Evolutionary conservation across 1,140 invertebrate species (phyloP).

Genomic region (Anastatus disparis): DNA sequence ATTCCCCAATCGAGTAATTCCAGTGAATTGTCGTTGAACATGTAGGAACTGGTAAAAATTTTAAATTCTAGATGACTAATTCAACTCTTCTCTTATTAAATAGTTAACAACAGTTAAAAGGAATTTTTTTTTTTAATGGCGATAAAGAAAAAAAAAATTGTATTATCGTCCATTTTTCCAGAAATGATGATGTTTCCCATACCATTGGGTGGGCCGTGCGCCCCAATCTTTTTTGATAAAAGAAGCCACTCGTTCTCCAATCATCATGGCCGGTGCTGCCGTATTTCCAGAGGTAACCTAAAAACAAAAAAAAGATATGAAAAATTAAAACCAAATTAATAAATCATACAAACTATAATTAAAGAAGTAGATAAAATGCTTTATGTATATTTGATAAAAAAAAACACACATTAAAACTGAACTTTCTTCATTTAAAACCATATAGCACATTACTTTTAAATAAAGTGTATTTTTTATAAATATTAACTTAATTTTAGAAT

Average conservation of each 20-base stretch:
- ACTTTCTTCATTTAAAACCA: too few species aligned
- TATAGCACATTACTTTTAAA: too few species aligned
- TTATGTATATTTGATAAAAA: too few species aligned
- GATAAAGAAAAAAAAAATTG: neutral
- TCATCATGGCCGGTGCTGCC: conserved; percentile 70
- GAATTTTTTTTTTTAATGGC: conserved; percentile 14
- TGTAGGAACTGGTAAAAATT: conserved; percentile 50
- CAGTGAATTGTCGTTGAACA: conserved; percentile 52
- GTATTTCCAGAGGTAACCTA: conserved; percentile 66
- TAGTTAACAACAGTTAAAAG: neutral
- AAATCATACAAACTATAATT: too few species aligned
- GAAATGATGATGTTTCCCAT: conserved; percentile 39
- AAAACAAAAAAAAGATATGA: neutral
- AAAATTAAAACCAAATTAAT: too few species aligned
- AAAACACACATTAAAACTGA: too few species aligned
- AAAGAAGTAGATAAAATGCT: too few species aligned
- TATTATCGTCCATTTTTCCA: conserved; percentile 43
- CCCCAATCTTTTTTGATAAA: conserved; percentile 66
- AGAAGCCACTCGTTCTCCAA: conserved; percentile 68
- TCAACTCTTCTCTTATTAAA: too few species aligned
- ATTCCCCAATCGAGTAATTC: conserved; percentile 59
- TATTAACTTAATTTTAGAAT: too few species aligned
- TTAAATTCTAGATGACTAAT: neutral
- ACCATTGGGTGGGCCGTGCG: conserved; percentile 51
- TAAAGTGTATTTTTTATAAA: too few species aligned